Evolutionary conservation across 2,113 vertebrate species (phyloP).

Genomic region (Peucedramus taeniatus): DNA sequence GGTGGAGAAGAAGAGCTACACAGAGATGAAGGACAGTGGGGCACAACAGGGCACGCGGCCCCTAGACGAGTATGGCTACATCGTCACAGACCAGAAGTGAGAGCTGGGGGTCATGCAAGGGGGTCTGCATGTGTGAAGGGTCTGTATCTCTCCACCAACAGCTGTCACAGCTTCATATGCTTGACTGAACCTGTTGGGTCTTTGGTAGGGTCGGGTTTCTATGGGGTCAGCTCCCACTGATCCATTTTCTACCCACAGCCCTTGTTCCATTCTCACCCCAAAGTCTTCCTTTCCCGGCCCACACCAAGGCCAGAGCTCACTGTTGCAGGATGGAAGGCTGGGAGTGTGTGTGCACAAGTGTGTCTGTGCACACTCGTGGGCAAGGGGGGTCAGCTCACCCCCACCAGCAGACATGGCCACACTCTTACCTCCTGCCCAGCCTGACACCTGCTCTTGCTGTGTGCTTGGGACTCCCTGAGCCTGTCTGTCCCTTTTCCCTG

Average conservation of each 20-base stretch:
- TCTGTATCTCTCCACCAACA: not conserved
- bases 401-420: fast-evolving
- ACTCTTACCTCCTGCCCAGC: not conserved
- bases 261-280: not conserved
- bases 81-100: constrained; percentile 92
- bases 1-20: constrained; percentile 54
- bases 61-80: constrained; percentile 92
- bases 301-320: not conserved
- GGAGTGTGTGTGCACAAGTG: not conserved
- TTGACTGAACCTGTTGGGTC: not conserved
- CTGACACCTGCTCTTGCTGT: not conserved
- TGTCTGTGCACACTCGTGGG: not conserved
- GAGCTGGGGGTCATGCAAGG: not conserved
- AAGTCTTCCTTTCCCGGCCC: not conserved
- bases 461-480: not conserved
- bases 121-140: not conserved
- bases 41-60: not conserved
- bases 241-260: not conserved
- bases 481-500: not conserved
- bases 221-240: not conserved
- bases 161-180: not conserved
- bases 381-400: not conserved
- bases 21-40: not conserved
- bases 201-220: not conserved
- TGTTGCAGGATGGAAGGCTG: not conserved